phyloP scores from a whole-genome alignment of 2,113 vertebrate species.

The Turnix velox region DNA sequence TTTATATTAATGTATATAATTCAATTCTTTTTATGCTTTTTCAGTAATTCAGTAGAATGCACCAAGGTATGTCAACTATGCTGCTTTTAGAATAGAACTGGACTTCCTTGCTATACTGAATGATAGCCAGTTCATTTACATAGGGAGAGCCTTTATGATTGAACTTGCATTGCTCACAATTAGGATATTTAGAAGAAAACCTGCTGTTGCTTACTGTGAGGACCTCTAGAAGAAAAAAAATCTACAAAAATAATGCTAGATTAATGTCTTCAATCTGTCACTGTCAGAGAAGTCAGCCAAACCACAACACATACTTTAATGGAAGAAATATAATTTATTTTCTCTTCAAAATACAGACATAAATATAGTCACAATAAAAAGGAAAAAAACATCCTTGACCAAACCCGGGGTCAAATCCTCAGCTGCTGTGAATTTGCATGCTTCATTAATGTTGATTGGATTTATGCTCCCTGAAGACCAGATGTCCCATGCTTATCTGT shows the following conservation, averaged over 20 bases:
- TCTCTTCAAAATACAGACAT: background rate
- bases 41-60: background rate
- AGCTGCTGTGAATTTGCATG: background rate
- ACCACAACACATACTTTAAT: background rate
- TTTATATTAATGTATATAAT: background rate
- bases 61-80: background rate
- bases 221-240: background rate
- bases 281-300: constrained; percentile 2
- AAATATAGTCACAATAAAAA: background rate
- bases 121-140: background rate
- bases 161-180: background rate
- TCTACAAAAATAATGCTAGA: background rate
- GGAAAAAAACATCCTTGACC: background rate
- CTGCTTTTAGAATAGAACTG: background rate
- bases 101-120: background rate
- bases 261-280: background rate
- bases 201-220: background rate
- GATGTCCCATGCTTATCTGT: background rate
- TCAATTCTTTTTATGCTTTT: background rate
- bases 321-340: background rate
- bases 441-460: background rate
- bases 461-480: background rate
- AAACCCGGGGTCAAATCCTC: background rate
- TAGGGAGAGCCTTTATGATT: background rate
- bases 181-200: background rate